Base-by-base conservation (phyloP, 2,797 vertebrate species). In the Moxostoma hubbsi region DNA sequence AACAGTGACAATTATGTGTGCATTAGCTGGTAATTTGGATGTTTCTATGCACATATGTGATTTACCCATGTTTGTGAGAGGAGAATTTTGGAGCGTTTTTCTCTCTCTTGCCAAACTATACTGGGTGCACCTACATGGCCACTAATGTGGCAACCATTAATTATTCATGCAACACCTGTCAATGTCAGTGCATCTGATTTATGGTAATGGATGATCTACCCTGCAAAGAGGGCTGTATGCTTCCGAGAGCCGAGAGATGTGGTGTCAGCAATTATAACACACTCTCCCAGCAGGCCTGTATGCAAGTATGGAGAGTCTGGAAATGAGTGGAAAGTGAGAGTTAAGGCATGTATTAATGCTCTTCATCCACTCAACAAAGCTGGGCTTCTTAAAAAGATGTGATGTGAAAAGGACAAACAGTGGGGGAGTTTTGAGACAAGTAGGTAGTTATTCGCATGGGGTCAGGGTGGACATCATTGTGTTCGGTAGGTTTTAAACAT, bases 81-180 rank as follows among this genome's bases (percentile, higher is more conserved):
- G 77, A 16, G 53, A 64, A 67, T 73, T 77, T 59, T 79, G 83
- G 85, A 79, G 85, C 87, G 67, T 83, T 81, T 72, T 84, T 87
- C 87, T 77, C 83, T 76, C 81, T 79, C 81, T 79, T 86, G 87
- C 81, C 47, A 89, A 88, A 88, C 75, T 46, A 85, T 81, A 24
- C 59, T 63, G 79, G 85, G 81, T 86, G 83, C 88, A 85, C 86
- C 88, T 84, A 84, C 89, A 86, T 86, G 84, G 89, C 89, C 87
- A 86, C 87, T 93, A 92, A 92, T 93, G 92, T 87, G 89, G 86
- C 88, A 84, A 88, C 90, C 91, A 92, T 94, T 93, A 93, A 93
- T 93, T 93, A 94, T 94, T 94, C 92, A 94, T 93, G 90, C 91
- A 86, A 91, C 90, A 93, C 91, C 91, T 93, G 91, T 90, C 92